phyloP scores from a whole-genome alignment of 2,797 vertebrate genomes.

The Muraenolepis orangiensis region DNA sequence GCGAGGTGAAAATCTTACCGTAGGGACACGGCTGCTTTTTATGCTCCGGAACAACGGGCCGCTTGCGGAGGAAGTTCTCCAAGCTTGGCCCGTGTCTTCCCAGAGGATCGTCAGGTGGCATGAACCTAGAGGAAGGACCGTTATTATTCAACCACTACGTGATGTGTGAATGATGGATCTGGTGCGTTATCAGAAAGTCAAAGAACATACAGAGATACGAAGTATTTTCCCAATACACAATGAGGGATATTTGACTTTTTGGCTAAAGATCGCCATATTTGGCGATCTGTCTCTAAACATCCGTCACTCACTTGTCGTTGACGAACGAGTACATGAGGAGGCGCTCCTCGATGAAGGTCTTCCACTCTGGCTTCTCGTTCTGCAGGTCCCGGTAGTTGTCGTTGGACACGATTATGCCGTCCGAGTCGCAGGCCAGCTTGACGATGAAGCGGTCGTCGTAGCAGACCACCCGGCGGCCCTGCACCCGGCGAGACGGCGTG shows the following conservation, averaged over 20 bases:
- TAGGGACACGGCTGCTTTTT: constrained; percentile 99
- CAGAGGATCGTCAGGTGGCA: constrained; percentile 97
- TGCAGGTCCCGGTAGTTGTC: constrained; percentile 99
- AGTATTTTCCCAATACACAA: neutral
- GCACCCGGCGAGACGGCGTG: constrained; percentile 94
- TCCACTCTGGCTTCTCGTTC: constrained; percentile 98
- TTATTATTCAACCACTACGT: neutral
- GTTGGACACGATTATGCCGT: constrained; percentile 98
- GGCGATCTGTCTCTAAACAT: too few relatives aligned
- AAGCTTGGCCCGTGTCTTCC: constrained; percentile 96
- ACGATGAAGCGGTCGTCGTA: constrained; percentile 99
- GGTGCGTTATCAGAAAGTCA: neutral
- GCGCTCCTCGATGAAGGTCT: constrained; percentile 98
- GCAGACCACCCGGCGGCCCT: constrained; percentile 96
- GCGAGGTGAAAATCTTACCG: too few relatives aligned
- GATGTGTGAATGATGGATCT: neutral
- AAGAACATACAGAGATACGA: neutral
- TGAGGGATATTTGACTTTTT: neutral
- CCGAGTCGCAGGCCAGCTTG: constrained; percentile 96
- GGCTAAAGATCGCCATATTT: too few relatives aligned
- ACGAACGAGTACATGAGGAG: constrained; percentile 99
- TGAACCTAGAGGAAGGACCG: constrained; percentile 78
- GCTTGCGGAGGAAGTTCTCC: constrained; percentile 96
- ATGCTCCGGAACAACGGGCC: constrained; percentile 94
- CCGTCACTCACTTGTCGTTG: constrained; percentile 93